phyloP scores from a whole-genome alignment of 1,140 invertebrate genomes.

The Temnothorax longispinosus region DNA sequence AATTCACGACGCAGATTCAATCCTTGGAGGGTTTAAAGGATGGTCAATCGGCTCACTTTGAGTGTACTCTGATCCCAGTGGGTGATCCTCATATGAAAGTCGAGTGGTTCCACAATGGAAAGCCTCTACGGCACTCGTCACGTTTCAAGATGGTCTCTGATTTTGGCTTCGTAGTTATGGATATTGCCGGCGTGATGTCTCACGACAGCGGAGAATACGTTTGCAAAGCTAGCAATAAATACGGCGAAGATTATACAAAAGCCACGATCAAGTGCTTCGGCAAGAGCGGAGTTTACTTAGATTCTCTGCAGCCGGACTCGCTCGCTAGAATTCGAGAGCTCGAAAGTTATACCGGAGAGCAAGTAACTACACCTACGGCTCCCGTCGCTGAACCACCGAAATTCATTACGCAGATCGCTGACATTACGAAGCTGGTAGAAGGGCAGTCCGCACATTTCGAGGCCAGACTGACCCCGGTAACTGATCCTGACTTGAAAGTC shows the following conservation, averaged over 20 bases:
- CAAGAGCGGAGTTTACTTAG: slow-evolving; percentile 95
- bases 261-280: slow-evolving; percentile 94
- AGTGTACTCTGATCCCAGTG: slow-evolving; percentile 96
- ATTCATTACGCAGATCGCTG: slow-evolving; percentile 95
- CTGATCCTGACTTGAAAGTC: slow-evolving; percentile 96
- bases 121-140: slow-evolving; percentile 94
- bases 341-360: slow-evolving; percentile 90
- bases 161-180: slow-evolving; percentile 98
- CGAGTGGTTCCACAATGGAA: slow-evolving; percentile 98
- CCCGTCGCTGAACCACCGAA: slow-evolving; percentile 93
- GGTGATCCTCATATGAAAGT: slow-evolving; percentile 97
- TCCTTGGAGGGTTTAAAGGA: slow-evolving; percentile 95
- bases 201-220: slow-evolving; percentile 97
- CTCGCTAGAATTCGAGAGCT: slow-evolving; percentile 95
- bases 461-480: slow-evolving; percentile 94
- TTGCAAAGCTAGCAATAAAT: slow-evolving; percentile 95
- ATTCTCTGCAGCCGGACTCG: slow-evolving; percentile 97
- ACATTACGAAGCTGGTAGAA: slow-evolving; percentile 94
- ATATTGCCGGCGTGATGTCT: slow-evolving; percentile 97
- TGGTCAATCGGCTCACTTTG: slow-evolving; percentile 96
- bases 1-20: slow-evolving; percentile 95
- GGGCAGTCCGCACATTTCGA: slow-evolving; percentile 98
- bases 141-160: slow-evolving; percentile 97
- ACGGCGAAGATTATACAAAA: slow-evolving; percentile 95
- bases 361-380: slow-evolving; percentile 88